These are phyloP conservation scores for Pocillopora meandrina DNA, from an alignment of 92 coral and sea anemone genomes.

Conservation along the genomic window DNA sequence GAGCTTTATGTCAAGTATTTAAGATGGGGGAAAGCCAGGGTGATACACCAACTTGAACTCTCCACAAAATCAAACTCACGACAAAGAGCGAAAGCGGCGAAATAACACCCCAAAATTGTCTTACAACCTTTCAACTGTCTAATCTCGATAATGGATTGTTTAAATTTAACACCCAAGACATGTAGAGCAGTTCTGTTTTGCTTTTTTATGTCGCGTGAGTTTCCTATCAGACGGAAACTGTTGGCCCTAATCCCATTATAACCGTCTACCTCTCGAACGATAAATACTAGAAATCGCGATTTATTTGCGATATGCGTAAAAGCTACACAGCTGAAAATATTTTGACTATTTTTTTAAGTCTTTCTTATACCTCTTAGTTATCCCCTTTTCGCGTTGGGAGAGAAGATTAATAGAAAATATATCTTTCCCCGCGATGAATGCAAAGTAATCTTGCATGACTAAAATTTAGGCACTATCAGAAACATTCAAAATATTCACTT, in stretches of 20 bases:
- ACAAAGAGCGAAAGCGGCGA: neutral
- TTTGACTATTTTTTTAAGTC: neutral
- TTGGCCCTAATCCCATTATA: conserved; percentile 31
- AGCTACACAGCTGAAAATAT: neutral
- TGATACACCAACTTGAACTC: neutral
- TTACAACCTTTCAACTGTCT: neutral
- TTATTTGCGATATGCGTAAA: neutral
- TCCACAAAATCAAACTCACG: conserved; percentile 4
- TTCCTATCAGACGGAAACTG: conserved; percentile 31
- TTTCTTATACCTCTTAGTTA: neutral
- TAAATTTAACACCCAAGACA: neutral
- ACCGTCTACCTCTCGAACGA: conserved; percentile 1
- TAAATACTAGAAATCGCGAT: conserved; percentile 15
- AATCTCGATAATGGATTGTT: neutral
- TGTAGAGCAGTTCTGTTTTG: neutral
- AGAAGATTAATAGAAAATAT: neutral
- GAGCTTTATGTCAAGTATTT: conserved; percentile 24
- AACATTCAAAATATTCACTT: conserved; percentile 2
- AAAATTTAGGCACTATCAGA: neutral
- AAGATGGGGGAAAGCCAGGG: neutral
- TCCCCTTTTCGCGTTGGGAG: neutral
- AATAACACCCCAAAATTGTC: neutral
- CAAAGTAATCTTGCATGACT: neutral
- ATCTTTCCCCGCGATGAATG: neutral
- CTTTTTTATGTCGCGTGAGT: conserved; percentile 35